Conservation (phyloP, 2,888 invertebrate species). For the Tiliacea citrago region DNA sequence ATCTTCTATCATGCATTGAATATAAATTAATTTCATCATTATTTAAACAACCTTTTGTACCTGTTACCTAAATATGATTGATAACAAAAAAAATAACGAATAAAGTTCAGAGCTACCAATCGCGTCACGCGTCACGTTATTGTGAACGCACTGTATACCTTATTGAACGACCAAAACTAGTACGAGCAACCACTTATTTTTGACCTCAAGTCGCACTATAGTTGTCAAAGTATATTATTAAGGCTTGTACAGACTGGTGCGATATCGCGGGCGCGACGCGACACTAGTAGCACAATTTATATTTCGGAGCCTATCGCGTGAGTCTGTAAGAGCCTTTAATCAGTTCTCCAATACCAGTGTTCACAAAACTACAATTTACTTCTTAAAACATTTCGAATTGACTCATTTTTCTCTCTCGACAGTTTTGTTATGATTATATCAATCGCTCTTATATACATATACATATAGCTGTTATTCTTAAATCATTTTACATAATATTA, state of each 20-base stretch:
- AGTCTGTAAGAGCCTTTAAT: too few relatives aligned
- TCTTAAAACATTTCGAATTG: conserved; percentile 21
- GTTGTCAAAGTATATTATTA: neutral
- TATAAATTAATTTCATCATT: too few relatives aligned
- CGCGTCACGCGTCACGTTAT: too few relatives aligned
- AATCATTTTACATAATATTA: conserved; percentile 20
- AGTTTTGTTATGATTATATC: conserved; percentile 1
- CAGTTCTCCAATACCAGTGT: conserved; percentile 4
- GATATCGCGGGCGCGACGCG: too few relatives aligned
- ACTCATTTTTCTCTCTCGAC: conserved; percentile 1
- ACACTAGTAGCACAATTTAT: too few relatives aligned
- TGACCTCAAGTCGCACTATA: neutral
- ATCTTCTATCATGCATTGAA: too few relatives aligned
- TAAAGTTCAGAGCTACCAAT: too few relatives aligned
- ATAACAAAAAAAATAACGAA: too few relatives aligned
- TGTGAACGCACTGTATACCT: neutral
- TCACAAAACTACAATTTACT: neutral
- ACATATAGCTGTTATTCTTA: conserved; percentile 41
- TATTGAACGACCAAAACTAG: neutral
- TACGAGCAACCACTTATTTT: neutral
- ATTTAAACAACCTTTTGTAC: too few relatives aligned
- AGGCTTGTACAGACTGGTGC: too few relatives aligned
- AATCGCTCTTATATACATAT: conserved; percentile 16
- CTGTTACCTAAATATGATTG: too few relatives aligned
- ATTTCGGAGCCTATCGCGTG: too few relatives aligned